These are phyloP conservation scores for Callipepla californica DNA, from an alignment of 2,113 vertebrate genomes.

Conservation along the genomic window DNA sequence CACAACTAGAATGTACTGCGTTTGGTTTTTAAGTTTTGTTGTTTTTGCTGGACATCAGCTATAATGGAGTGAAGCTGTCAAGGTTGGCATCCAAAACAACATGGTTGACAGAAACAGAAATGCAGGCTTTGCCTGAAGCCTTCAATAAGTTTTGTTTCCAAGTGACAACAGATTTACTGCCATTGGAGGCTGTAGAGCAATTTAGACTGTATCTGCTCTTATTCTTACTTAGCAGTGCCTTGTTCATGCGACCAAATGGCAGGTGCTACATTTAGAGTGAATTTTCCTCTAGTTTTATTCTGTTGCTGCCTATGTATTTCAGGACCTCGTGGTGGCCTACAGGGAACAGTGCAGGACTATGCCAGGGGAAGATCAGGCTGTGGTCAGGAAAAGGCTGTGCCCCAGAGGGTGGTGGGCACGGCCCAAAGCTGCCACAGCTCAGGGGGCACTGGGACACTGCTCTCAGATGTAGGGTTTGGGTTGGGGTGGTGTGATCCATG, in stretches of 20 bases:
- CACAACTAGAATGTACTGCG: neutral
- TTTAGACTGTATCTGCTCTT: neutral
- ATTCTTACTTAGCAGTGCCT: neutral
- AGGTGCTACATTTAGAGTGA: neutral
- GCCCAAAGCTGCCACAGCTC: neutral
- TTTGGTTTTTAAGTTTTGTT: neutral
- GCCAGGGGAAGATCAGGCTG: too few species aligned
- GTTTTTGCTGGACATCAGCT: neutral
- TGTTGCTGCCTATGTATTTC: neutral
- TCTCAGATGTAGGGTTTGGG: neutral
- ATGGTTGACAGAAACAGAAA: neutral
- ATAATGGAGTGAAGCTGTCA: neutral
- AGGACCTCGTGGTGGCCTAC: neutral
- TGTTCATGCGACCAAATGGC: rapidly evolving
- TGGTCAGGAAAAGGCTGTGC: neutral
- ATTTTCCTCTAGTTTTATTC: neutral
- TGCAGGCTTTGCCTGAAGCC: neutral
- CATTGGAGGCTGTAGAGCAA: neutral
- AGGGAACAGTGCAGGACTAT: too few species aligned
- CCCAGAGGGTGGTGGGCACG: neutral
- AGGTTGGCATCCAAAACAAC: neutral
- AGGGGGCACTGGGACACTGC: neutral
- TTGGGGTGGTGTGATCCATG: neutral
- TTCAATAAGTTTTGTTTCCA: neutral
- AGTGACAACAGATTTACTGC: neutral